Evolutionary conservation across 2,113 vertebrate genomes (phyloP), one percentile per base, ranked within the genome.

Genomic region (Scopus umbretta): DNA sequence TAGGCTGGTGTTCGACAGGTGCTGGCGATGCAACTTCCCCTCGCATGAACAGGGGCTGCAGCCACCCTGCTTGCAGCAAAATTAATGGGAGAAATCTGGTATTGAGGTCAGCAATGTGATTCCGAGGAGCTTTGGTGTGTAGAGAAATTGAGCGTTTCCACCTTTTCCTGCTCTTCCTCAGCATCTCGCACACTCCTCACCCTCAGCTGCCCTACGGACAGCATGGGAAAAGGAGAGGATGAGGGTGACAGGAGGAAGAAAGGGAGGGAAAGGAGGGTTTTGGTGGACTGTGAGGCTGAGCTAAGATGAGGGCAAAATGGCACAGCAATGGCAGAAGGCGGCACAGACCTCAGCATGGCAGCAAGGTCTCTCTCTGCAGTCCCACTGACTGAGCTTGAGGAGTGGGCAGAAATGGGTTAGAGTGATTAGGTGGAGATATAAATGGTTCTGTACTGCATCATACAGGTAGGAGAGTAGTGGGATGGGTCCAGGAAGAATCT

Each of bases 21-120:
- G 95, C 97, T 97, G 86, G 92, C 47, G 0, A 9, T 68, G 96
- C 97, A 97, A 45, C 58, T 92, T 96, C 47, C 52, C n/a, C 52
- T 78, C 20, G 2, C n/a, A 14, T 13, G 27, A 52, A 40, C 4
- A 42, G 59, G 72, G 90, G 81, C n/a, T 67, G 72, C 45, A 62
- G 71, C 22, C 80, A 34, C 72, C 40, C 62, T 8, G 3, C 66
- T 32, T 19, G 55, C 7, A 2, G 84, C 21, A 52, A 43, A 87
- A 92, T 47, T 68, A 58, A 36, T 0, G 7, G 76, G n/a, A 71
- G 34, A 43, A 53, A 86, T 36, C 34, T 8, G 9, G 3, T 22
- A 38, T 72, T 58, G 76, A 94, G 43, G 71, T 62, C 32, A 68
- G 70, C 6, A 19, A 10, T 29, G 30, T 22, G 75, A 43, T 92